Evolutionary conservation across 2,797 vertebrate species (phyloP).

Genomic region (Gadopsis marmoratus): DNA sequence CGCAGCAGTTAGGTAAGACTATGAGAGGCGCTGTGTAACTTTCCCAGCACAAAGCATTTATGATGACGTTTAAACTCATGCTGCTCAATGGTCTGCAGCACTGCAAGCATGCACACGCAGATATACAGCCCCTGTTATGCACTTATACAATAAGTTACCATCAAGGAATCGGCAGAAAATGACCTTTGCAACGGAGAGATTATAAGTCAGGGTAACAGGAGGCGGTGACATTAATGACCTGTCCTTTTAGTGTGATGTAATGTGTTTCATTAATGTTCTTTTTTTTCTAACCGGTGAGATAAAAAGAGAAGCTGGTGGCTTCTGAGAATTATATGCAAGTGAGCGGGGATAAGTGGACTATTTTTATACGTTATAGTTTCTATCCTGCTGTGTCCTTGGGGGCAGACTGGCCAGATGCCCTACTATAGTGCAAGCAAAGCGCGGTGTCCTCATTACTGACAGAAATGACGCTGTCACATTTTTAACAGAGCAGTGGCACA

Average conservation of each 20-base stretch:
- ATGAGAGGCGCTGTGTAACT: constrained; percentile 65
- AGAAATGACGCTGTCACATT: constrained; percentile 37
- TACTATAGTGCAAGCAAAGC: constrained; percentile 42
- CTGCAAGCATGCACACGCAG: constrained; percentile 7
- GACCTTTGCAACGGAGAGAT: constrained; percentile 20
- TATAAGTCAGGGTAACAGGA: constrained; percentile 12
- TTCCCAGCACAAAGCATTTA: constrained; percentile 24
- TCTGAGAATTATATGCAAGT: constrained; percentile 55
- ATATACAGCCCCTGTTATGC: not conserved
- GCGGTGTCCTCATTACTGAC: constrained; percentile 51
- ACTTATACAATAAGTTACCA: constrained; percentile 27
- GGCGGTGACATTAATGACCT: constrained; percentile 7
- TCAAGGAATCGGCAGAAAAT: constrained; percentile 20
- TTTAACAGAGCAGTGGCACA: constrained; percentile 10
- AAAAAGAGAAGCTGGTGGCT: not conserved
- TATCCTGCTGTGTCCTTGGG: constrained; percentile 43
- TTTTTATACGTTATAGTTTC: constrained; percentile 66
- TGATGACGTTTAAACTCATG: constrained; percentile 43
- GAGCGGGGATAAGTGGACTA: constrained; percentile 35
- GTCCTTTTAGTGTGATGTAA: constrained; percentile 48
- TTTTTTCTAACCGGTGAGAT: constrained; percentile 32
- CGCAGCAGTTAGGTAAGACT: constrained; percentile 54
- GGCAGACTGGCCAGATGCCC: constrained; percentile 49
- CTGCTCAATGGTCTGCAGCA: constrained; percentile 54
- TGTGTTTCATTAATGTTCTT: constrained; percentile 17